phyloP scores from a whole-genome alignment of 2,888 invertebrate species.

The Entomobrya multifasciata region DNA sequence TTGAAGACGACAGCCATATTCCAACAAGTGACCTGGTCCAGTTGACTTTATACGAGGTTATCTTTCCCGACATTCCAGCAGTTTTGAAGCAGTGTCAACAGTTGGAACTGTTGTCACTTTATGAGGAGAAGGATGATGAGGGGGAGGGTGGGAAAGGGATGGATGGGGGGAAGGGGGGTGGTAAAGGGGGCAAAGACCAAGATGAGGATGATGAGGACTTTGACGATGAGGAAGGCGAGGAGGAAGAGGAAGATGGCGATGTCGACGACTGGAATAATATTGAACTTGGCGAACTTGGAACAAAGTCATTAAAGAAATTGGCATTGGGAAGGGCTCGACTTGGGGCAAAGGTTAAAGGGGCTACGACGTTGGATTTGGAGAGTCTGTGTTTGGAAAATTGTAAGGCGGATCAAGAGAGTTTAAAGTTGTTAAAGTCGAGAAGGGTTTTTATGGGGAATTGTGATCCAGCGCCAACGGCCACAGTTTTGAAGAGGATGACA shows the following conservation, averaged over 20 bases:
- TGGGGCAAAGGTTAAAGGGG: conserved; percentile 57
- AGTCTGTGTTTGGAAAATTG: conserved; percentile 54
- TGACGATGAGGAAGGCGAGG: conserved; percentile 58
- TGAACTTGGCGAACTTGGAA: conserved; percentile 51
- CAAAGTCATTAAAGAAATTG: conserved; percentile 45
- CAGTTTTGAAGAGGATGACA: conserved; percentile 65
- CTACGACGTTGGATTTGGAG: conserved; percentile 48
- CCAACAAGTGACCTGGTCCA: conserved; percentile 64
- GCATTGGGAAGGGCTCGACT: conserved; percentile 54
- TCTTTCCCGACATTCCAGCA: conserved; percentile 62
- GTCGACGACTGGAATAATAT: conserved; percentile 63
- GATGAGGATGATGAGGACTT: conserved; percentile 56
- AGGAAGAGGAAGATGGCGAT: conserved; percentile 68
- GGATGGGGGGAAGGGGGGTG: conserved; percentile 9
- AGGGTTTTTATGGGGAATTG: conserved; percentile 43
- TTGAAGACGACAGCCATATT: conserved; percentile 40
- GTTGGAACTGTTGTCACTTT: conserved; percentile 55
- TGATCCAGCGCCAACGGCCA: conserved; percentile 67
- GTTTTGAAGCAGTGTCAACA: conserved; percentile 57
- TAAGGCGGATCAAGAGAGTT: conserved; percentile 59
- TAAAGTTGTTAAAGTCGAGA: conserved; percentile 63
- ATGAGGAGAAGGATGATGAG: conserved; percentile 63
- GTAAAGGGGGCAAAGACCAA: conserved; percentile 34
- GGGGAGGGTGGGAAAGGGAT: neutral
- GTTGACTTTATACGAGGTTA: conserved; percentile 55